Conservation (phyloP, 2,797 vertebrate species). For the Trachurus trachurus region DNA sequence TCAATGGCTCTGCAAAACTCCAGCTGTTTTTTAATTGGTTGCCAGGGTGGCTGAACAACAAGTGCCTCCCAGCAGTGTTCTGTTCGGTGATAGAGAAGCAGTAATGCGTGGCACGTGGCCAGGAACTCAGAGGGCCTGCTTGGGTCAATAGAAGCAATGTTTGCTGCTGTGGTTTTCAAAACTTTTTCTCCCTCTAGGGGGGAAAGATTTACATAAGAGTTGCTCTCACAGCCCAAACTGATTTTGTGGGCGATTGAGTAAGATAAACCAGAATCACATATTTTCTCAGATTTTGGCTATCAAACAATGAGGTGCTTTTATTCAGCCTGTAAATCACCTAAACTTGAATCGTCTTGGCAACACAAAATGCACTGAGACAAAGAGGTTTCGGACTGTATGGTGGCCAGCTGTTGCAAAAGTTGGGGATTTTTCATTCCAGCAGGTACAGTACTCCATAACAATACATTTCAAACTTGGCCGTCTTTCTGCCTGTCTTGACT, state of each 20-base stretch:
- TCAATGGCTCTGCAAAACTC: conserved; percentile 80
- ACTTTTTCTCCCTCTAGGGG: conserved; percentile 50
- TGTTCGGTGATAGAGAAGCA: conserved; percentile 71
- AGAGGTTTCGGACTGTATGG: neutral
- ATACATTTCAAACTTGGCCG: neutral
- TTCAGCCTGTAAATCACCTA: conserved; percentile 15
- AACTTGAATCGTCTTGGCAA: conserved; percentile 26
- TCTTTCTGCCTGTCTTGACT: neutral
- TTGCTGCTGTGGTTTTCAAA: conserved; percentile 66
- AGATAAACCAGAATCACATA: conserved; percentile 59
- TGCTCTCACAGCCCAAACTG: conserved; percentile 41
- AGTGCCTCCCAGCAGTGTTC: conserved; percentile 75
- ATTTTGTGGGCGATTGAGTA: conserved; percentile 56
- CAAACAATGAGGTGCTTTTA: conserved; percentile 39
- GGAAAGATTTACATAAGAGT: conserved; percentile 61
- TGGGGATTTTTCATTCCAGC: neutral
- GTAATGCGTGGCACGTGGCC: conserved; percentile 75
- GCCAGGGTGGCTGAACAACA: conserved; percentile 79
- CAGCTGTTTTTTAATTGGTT: conserved; percentile 84
- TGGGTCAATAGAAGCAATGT: conserved; percentile 73
- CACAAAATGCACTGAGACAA: conserved; percentile 3
- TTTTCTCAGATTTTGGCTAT: conserved; percentile 55
- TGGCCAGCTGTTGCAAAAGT: neutral
- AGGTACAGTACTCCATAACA: neutral
- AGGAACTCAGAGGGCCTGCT: conserved; percentile 56